Conservation (phyloP, 2,113 vertebrate genomes). For the Cebus imitator region DNA sequence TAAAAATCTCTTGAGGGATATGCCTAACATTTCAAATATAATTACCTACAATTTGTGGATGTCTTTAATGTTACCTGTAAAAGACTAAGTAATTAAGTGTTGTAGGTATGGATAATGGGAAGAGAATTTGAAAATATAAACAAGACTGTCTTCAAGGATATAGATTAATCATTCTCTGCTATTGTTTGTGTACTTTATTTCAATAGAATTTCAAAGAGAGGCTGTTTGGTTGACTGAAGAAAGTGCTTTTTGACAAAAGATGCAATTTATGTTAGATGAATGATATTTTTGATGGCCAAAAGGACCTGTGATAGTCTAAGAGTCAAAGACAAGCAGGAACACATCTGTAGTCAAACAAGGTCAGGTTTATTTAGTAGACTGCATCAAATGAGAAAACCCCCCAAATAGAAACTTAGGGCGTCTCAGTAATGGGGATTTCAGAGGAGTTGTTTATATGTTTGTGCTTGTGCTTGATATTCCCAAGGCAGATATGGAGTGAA, state of each 20-base stretch:
- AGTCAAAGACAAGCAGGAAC: neutral
- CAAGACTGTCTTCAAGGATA: neutral
- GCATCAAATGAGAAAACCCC: neutral
- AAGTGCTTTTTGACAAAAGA: neutral
- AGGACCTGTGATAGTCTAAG: neutral
- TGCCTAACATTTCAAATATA: neutral
- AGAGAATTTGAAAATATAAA: neutral
- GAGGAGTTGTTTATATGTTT: neutral
- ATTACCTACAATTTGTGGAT: neutral
- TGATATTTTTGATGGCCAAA: slow-evolving; percentile 7
- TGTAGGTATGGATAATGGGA: neutral
- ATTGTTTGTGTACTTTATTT: neutral
- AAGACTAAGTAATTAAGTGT: neutral
- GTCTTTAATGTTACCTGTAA: neutral
- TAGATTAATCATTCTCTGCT: neutral
- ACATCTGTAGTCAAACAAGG: neutral
- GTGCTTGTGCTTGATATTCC: neutral
- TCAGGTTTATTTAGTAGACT: neutral
- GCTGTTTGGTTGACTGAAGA: neutral
- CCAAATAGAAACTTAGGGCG: neutral
- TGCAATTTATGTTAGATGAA: neutral
- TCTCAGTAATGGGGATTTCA: neutral
- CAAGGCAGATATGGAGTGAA: neutral
- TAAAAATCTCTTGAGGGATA: neutral
- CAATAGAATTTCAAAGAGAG: neutral